A percentile compares a stretch with the other conserved stretches of the same genome.
phyloP scores from a whole-genome alignment of 2,113 vertebrate genomes.

The Bufo bufo region DNA sequence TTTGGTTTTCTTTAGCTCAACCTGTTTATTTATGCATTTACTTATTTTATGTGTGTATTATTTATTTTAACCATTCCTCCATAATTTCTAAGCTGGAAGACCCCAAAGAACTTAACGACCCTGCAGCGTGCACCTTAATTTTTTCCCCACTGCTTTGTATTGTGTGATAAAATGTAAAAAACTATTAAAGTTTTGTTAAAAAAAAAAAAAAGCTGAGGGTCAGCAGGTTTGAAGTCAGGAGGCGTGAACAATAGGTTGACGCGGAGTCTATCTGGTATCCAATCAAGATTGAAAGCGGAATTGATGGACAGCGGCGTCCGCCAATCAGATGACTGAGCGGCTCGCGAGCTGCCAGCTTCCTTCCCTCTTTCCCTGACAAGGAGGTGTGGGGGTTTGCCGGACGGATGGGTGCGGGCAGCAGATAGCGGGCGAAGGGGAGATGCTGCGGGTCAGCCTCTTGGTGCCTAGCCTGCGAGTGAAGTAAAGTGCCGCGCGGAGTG shows the following conservation, averaged over 20 bases:
- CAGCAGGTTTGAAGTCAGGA: constrained; percentile 26
- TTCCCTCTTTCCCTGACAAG: constrained; percentile 39
- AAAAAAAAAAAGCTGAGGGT: constrained; percentile 22
- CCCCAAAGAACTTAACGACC: not conserved
- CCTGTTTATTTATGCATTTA: no score
- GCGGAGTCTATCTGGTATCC: not conserved
- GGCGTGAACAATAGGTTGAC: constrained; percentile 26
- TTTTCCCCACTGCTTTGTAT: not conserved
- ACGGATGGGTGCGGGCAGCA: constrained; percentile 68
- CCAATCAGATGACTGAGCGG: constrained; percentile 34
- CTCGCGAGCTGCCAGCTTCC: constrained; percentile 22
- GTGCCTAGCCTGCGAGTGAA: constrained; percentile 3
- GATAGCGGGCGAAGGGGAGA: constrained; percentile 48
- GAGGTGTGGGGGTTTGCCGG: constrained; percentile 63
- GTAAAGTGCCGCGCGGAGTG: constrained; percentile 34
- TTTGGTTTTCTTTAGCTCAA: no score
- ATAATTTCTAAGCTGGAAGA: no score
- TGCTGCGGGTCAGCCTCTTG: constrained; percentile 27
- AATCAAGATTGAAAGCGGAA: constrained; percentile 52
- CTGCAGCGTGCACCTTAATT: not conserved
- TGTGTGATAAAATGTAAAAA: not conserved
- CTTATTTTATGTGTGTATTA: no score
- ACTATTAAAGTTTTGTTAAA: constrained; percentile 40
- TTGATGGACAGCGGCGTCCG: not conserved
- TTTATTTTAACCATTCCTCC: no score